These are phyloP conservation scores for Neocrepidodera transversa DNA, from an alignment of 2,888 invertebrate genomes.

Conservation along the genomic window DNA sequence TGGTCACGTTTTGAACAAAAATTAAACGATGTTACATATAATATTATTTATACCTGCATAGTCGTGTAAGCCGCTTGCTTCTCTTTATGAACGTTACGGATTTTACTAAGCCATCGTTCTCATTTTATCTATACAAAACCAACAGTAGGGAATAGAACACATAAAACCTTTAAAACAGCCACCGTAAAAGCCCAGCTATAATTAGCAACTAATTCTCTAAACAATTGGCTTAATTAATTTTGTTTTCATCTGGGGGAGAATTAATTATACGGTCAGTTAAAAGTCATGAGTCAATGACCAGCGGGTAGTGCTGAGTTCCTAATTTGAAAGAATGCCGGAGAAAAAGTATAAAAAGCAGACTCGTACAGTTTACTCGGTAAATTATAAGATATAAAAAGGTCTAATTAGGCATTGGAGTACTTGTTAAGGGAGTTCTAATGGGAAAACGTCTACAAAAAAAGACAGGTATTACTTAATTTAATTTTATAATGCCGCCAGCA, in stretches of 20 bases:
- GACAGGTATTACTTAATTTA: too few species aligned
- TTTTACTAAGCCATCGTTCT: not conserved
- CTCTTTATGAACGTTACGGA: slow-evolving; percentile 13
- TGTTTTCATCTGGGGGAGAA: not conserved
- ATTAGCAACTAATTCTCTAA: slow-evolving; percentile 10
- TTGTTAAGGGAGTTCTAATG: not conserved
- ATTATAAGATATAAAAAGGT: not conserved
- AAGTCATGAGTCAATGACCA: slow-evolving; percentile 16
- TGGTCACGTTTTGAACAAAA: not conserved
- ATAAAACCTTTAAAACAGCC: not conserved
- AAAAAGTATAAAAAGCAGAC: not conserved
- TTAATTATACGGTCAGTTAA: slow-evolving; percentile 8
- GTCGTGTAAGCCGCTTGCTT: slow-evolving; percentile 1
- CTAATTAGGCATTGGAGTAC: not conserved
- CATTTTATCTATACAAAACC: not conserved
- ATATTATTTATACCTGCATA: not conserved
- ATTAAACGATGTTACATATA: not conserved
- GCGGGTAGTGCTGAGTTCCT: not conserved
- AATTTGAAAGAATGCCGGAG: not conserved
- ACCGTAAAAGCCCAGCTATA: slow-evolving; percentile 1
- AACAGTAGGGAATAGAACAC: not conserved
- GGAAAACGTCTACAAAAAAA: not conserved
- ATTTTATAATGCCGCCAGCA: not conserved
- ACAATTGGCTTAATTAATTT: slow-evolving; percentile 11
- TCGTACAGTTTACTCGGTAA: not conserved